phyloP scores from a whole-genome alignment of 1,140 invertebrate species.

The Meloidogyne chitwoodi region DNA sequence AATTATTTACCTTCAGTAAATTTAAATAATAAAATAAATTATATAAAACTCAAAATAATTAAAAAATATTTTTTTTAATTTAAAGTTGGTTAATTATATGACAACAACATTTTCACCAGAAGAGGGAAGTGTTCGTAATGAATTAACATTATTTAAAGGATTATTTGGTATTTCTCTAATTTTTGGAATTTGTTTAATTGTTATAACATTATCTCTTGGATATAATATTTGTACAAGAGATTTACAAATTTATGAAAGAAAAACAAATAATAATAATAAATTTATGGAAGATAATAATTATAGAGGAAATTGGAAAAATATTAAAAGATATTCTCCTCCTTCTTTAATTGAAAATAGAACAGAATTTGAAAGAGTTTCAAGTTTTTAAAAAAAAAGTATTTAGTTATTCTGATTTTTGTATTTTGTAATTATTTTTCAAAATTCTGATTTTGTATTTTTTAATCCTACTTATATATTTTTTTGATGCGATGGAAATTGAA shows the following conservation, averaged over 20 bases:
- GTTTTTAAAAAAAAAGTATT: not conserved
- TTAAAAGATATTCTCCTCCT: not conserved
- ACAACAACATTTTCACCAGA: conserved; percentile 55
- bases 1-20: conserved; percentile 48
- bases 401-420: too few relatives aligned
- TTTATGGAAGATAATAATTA: not conserved
- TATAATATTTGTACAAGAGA: conserved; percentile 41
- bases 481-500: too few relatives aligned
- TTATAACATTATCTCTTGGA: conserved; percentile 41
- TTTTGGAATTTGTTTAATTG: conserved; percentile 43
- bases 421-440: too few relatives aligned
- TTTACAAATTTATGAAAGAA: not conserved
- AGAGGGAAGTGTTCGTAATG: conserved; percentile 47
- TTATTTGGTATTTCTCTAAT: conserved; percentile 40
- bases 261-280: not conserved
- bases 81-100: conserved; percentile 56
- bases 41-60: not conserved
- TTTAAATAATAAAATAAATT: not conserved
- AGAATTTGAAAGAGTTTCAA: not conserved
- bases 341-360: not conserved
- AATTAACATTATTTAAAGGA: conserved; percentile 38
- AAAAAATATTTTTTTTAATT: not conserved
- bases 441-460: too few relatives aligned
- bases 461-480: too few relatives aligned
- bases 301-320: not conserved